These are phyloP conservation scores for Saccopteryx leptura DNA, from an alignment of 2,113 vertebrate species.

Conservation along the genomic window DNA sequence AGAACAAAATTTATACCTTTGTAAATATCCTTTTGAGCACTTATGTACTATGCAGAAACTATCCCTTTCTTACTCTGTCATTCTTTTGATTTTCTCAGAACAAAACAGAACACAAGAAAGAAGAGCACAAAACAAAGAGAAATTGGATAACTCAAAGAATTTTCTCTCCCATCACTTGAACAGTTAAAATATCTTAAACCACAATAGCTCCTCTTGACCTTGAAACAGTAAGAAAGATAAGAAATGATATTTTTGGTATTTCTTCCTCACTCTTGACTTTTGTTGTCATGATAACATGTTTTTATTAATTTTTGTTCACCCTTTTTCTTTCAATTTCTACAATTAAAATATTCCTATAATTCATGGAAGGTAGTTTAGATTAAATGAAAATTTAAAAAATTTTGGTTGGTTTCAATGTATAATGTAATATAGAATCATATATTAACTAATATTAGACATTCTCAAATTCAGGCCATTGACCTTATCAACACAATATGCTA, in stretches of 20 bases:
- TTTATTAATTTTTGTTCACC: neutral
- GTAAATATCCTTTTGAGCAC: neutral
- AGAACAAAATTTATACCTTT: neutral
- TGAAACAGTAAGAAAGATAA: neutral
- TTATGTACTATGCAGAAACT: neutral
- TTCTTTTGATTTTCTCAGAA: neutral
- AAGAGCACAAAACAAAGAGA: neutral
- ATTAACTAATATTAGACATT: neutral
- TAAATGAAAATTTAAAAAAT: neutral
- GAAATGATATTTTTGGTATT: neutral
- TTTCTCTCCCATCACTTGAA: neutral
- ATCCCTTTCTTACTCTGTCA: neutral
- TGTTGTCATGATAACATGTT: neutral
- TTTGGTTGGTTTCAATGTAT: neutral
- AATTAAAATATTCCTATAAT: neutral
- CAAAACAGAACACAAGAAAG: neutral
- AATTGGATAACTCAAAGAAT: neutral
- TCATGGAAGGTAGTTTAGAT: neutral
- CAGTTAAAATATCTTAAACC: neutral
- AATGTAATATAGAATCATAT: neutral
- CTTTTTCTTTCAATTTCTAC: neutral
- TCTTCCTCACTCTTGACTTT: neutral
- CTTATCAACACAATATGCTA: neutral
- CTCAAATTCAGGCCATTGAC: neutral
- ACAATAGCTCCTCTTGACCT: neutral